These are phyloP conservation scores for Diadegma fenestrale DNA, from an alignment of 2,888 invertebrate species.

Conservation along the genomic window DNA sequence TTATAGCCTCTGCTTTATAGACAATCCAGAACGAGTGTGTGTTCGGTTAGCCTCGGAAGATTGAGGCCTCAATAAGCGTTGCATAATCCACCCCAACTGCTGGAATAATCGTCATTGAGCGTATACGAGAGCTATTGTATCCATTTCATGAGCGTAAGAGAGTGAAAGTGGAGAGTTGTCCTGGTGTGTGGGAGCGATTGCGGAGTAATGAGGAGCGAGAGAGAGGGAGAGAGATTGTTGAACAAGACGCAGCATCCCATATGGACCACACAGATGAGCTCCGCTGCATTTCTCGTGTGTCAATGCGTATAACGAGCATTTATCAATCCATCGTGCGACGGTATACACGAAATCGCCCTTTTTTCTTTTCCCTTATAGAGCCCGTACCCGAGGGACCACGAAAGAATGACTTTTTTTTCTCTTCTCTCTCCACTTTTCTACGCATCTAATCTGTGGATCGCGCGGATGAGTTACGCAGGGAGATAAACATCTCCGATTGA, in stretches of 20 bases:
- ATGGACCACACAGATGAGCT: constrained; percentile 1
- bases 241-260: constrained; percentile 51
- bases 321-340: constrained; percentile 48
- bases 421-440: not conserved
- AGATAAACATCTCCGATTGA: constrained; percentile 56
- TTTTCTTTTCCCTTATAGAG: constrained; percentile 45
- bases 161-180: constrained; percentile 63
- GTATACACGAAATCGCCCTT: constrained; percentile 27
- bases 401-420: constrained; percentile 62
- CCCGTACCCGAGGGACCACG: constrained; percentile 47
- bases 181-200: constrained; percentile 72
- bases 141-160: constrained; percentile 72
- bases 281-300: constrained; percentile 63
- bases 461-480: constrained; percentile 65
- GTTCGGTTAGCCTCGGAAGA: constrained; percentile 28
- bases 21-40: not conserved
- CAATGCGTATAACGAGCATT: constrained; percentile 67
- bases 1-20: not conserved
- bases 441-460: constrained; percentile 55
- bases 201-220: constrained; percentile 69
- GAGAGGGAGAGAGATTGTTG: constrained; percentile 44
- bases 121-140: constrained; percentile 76
- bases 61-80: constrained; percentile 76
- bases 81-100: constrained; percentile 81
- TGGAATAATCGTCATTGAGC: constrained; percentile 80